Base-by-base conservation (phyloP, 2,888 invertebrate species). In the Chrysotoxum bicinctum region DNA sequence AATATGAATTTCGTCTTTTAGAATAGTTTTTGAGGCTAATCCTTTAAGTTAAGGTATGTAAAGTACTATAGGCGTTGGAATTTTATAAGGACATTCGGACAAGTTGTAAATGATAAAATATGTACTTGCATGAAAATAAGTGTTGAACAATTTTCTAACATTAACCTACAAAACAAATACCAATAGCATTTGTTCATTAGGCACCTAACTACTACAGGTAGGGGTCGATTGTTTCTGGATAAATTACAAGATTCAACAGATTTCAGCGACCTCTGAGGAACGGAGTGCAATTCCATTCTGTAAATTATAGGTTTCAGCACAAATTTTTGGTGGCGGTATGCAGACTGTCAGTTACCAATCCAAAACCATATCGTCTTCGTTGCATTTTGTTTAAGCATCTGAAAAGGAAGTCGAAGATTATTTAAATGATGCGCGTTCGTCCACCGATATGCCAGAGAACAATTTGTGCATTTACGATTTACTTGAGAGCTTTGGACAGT, bases 351-450 rank as follows among this genome's bases (percentile, higher is more conserved):
- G 72, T 81, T 77, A 77, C 68, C 81, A 85, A 85, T 76, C 76
- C 69, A 56, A 77, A 81, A 76, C 85, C 85, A 81, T 85, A 85
- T 76, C 76, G 85, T 85, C 85, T 85, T 85, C 62, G 68, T 54
- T 85, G 4, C 72, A 62, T 72, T 84, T 64, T 40, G 21, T 50
- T 64, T 8, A n/a, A 50, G 69, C 81, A 77, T 58, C 73, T 85
- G 85, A 85, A 81, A 85, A 85, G 85, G 85, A 85, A 85, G 85
- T 85, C 81, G 85, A 69, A 85, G 58, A 85, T 85, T 85, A 81
- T 77, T 85, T 85, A 85, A 85, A 85, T 85, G 72, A 62, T 43
- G 62, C 16, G 70, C 75, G 45, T 45, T 84, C 70, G 70, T 72
- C 54, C 60, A 48, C 66, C 66, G 66, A 58, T 76, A 45, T 52